Base-by-base conservation (phyloP, 2,888 invertebrate genomes). In the Chironomus tentans region DNA sequence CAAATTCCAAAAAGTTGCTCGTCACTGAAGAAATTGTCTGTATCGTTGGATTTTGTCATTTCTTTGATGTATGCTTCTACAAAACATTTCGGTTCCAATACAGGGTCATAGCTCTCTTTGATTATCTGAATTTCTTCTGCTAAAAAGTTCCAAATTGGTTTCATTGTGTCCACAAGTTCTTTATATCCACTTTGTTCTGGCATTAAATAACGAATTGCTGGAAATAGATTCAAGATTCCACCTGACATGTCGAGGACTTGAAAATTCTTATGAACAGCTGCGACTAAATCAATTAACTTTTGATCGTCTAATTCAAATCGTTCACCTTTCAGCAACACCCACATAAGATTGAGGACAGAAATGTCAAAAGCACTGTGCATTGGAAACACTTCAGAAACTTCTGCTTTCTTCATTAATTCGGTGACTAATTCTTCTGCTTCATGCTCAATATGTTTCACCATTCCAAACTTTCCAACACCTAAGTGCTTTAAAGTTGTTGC, bases 211-310 rank as follows among this genome's bases (percentile, higher is more conserved):
- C 92, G 85, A 76, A 91, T 81, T 82, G 90, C 88, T 0, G 92
- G 91, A 80, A 90, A 83, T 79, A 90, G 88, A 78, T 90, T 91
- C 7, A 92, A 81, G 77, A 90, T 80, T 0, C 92, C 91, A 2
- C 92, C 92, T 3, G 89, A 87, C 81, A 89, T 87, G 68, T 90
- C 88, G 77, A 88, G 86, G 61, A 87, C 81, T 77, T 87, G 85
- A 80, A 92, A 92, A 5, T 87, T 86, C 77, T 88, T 87, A 79
- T 89, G 86, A 48, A 91, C 88, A 2, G 86, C 83, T 76, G 87
- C 82, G 48, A 91, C 84, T 5, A 92, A 83, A 50, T 85, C 81
- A 47, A 82, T 83, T 12, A 91, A 80, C 28, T 86, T 85, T 21
- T 82, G 80, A 79, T 92, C 90, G 47, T 87, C 85, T 70, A 89